Evolutionary conservation across 1,140 invertebrate genomes (phyloP).

Genomic region (Hyphantria cunea): DNA sequence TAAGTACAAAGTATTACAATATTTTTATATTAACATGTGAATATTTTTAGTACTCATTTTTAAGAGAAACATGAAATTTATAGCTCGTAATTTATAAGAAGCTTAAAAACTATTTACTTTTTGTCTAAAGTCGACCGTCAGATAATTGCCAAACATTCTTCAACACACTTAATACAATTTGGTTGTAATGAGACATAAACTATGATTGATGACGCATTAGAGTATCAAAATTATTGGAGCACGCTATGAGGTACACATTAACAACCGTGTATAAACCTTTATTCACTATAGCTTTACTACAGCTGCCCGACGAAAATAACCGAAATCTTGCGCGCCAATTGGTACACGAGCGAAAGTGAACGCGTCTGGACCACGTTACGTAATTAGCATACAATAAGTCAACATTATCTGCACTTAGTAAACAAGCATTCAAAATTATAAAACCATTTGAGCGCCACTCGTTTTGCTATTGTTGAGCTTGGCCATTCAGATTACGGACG

Average conservation of each 20-base stretch:
- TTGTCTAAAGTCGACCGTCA: no score
- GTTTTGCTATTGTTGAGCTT: constrained; percentile 56
- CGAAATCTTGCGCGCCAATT: constrained; percentile 44
- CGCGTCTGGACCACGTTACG: constrained; percentile 40
- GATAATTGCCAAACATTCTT: no score
- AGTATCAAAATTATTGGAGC: constrained; percentile 37
- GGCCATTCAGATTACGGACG: constrained; percentile 52
- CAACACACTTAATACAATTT: no score
- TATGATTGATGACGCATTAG: background rate
- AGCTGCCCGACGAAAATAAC: constrained; percentile 61
- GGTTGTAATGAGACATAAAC: no score
- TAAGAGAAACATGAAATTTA: no score
- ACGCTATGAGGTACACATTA: constrained; percentile 38
- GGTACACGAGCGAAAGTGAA: constrained; percentile 55
- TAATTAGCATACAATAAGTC: constrained; percentile 30
- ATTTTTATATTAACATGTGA: no score
- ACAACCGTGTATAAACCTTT: constrained; percentile 45
- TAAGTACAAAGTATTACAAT: no score
- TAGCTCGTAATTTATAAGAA: no score
- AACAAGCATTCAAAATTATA: constrained; percentile 33
- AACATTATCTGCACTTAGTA: constrained; percentile 17
- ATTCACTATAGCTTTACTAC: constrained; percentile 49
- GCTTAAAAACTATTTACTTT: no score
- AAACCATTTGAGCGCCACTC: constrained; percentile 60
- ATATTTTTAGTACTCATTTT: no score